Base-by-base conservation (phyloP, 2,113 vertebrate species). In the Nansenia antarctica region DNA sequence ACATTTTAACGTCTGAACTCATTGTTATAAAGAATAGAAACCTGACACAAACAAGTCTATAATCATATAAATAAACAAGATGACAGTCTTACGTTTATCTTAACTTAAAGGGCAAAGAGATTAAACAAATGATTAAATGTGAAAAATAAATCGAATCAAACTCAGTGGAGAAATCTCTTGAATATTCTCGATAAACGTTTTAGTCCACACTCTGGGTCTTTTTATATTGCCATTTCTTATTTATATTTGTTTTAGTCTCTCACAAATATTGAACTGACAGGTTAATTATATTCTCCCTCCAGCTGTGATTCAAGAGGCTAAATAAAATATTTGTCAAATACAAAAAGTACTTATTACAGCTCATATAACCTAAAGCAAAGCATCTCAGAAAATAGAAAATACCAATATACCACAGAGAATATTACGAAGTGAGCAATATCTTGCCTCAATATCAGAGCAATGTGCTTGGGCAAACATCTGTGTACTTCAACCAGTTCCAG, bases 311-410 rank as follows among this genome's bases (percentile, higher is more conserved):
- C 52, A 11, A 58, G 58, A 72, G 29, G 27, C 45, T 57, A 63
- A 24, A 62, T 11, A 2, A 77, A 57, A 60, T 71, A 79, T 73
- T 63, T 53, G 60, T 69, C 5, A 18, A 70, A 65, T 59, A 67
- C 59, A 70, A 78, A 68, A 81, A 80, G 58, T 78, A 79, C 54
- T 65, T 34, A 63, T 80, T 78, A 79, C 73, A 74, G 66, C 69
- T 73, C 61, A 80, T 65, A 75, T 39, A 86, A 65, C 55, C 9
- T 3, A 52, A 69, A 82, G 63, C 63, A 31, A 68, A 65, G 67
- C 66, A 55, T 47, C 55, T 24, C 49, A 61, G 47, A 65, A 45
- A 9, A 53, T 42, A 1, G 54, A 12, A 45, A 42, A 27, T 4
- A 55, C 22, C 1, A 39, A 65, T 72, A 72, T 30, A 78, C 62